phyloP scores from a whole-genome alignment of 1,140 invertebrate species.

The Battus philenor region DNA sequence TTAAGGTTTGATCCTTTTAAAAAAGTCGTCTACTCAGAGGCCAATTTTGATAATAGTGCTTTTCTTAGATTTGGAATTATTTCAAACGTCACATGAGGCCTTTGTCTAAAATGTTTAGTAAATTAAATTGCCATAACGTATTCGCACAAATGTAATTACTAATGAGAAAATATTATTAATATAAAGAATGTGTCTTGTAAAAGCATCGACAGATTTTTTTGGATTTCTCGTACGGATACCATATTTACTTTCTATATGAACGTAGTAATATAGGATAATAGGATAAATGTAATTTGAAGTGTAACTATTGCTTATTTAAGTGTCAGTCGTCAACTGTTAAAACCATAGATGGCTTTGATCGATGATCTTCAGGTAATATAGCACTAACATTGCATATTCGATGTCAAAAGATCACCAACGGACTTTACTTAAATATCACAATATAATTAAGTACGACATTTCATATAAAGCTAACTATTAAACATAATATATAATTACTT shows the following conservation, averaged over 20 bases:
- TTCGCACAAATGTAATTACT: not conserved
- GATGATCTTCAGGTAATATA: constrained; percentile 12
- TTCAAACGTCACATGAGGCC: too few relatives aligned
- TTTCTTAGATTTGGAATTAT: too few relatives aligned
- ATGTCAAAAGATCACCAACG: constrained; percentile 14
- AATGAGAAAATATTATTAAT: not conserved
- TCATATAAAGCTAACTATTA: too few relatives aligned
- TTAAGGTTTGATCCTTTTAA: too few relatives aligned
- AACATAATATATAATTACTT: too few relatives aligned
- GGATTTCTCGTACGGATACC: not conserved
- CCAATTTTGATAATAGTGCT: too few relatives aligned
- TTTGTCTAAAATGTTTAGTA: too few relatives aligned
- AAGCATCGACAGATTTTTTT: not conserved
- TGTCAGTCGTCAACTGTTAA: constrained; percentile 1
- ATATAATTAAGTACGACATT: constrained; percentile 11
- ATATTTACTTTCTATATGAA: not conserved
- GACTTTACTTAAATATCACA: constrained; percentile 9
- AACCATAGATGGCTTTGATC: constrained; percentile 7
- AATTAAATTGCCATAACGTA: too few relatives aligned
- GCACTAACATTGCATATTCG: constrained; percentile 5
- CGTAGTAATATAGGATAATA: not conserved
- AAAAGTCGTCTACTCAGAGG: too few relatives aligned
- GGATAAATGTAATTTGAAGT: not conserved
- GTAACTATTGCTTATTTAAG: constrained; percentile 6
- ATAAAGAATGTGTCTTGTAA: not conserved